Evolutionary conservation across 2,113 vertebrate genomes (phyloP).

Genomic region (Catharus minimus): DNA sequence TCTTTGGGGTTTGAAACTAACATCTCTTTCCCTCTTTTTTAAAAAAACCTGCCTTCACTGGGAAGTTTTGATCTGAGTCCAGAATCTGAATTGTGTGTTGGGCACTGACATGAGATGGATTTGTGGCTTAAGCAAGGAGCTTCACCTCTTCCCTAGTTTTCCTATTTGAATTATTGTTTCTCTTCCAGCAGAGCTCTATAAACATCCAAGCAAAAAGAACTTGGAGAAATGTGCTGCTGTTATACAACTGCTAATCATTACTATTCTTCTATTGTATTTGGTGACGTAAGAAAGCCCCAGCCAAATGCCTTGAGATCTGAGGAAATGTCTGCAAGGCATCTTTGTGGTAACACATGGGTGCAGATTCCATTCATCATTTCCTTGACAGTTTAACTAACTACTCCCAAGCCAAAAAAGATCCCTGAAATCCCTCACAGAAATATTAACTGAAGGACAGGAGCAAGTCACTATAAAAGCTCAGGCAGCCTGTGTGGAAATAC

Average conservation of each 20-base stretch:
- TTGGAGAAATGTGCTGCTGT: conserved; percentile 21
- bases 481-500: not conserved
- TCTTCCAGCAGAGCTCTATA: conserved; percentile 17
- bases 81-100: not conserved
- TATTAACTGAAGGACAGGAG: conserved; percentile 32
- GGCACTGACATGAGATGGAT: not conserved
- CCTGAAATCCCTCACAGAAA: conserved; percentile 39
- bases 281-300: conserved; percentile 27
- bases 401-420: conserved; percentile 24
- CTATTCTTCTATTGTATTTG: conserved; percentile 56
- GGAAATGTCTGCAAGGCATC: conserved; percentile 61
- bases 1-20: not conserved
- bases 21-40: not conserved
- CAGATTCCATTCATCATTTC: conserved; percentile 44
- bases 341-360: conserved; percentile 50
- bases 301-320: conserved; percentile 55
- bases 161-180: conserved; percentile 12
- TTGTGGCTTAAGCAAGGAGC: not conserved
- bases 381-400: conserved; percentile 50
- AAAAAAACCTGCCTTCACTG: not conserved
- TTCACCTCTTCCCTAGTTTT: conserved; percentile 43
- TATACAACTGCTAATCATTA: conserved; percentile 60
- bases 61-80: not conserved
- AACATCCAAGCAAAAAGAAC: not conserved
- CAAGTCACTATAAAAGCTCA: not conserved